Conservation (phyloP, 2,797 vertebrate species). For the Numenius phaeopus region DNA sequence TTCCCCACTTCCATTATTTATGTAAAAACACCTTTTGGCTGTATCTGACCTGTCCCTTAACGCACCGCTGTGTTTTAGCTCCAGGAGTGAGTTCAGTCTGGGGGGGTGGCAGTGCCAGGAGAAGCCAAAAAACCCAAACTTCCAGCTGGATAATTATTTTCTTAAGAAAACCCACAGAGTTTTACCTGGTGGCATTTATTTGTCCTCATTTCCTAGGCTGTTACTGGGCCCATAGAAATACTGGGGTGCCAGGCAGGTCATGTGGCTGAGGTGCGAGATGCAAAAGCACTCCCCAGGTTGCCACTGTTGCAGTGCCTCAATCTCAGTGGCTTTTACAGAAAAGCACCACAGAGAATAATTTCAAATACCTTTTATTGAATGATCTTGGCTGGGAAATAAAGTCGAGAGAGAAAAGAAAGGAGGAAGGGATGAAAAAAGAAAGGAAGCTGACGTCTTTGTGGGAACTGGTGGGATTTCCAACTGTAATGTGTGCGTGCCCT, state of each 20-base stretch:
- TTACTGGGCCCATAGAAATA: accelerated
- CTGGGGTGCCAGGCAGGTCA: background rate
- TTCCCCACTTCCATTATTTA: background rate
- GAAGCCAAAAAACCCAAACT: background rate
- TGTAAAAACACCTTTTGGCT: background rate
- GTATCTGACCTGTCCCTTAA: background rate
- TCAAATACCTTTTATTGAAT: background rate
- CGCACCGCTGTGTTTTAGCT: background rate
- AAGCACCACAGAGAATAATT: background rate
- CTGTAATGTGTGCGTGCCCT: accelerated
- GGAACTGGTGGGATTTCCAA: background rate
- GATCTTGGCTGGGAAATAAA: background rate
- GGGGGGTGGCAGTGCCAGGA: background rate
- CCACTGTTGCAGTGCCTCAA: accelerated
- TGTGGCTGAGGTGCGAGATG: background rate
- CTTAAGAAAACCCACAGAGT: background rate
- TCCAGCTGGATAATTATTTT: accelerated
- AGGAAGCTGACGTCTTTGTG: background rate
- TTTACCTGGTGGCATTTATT: background rate
- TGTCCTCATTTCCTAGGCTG: background rate
- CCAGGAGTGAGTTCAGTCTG: accelerated
- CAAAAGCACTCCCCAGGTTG: background rate
- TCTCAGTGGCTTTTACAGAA: background rate
- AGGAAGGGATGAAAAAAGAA: background rate
- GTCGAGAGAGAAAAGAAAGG: background rate